Percentiles rank a stretch among this genome's conserved stretches.
These are phyloP conservation scores for Amphibalanus amphitrite DNA, from an alignment of 1,140 invertebrate species.

Conservation along the genomic window DNA sequence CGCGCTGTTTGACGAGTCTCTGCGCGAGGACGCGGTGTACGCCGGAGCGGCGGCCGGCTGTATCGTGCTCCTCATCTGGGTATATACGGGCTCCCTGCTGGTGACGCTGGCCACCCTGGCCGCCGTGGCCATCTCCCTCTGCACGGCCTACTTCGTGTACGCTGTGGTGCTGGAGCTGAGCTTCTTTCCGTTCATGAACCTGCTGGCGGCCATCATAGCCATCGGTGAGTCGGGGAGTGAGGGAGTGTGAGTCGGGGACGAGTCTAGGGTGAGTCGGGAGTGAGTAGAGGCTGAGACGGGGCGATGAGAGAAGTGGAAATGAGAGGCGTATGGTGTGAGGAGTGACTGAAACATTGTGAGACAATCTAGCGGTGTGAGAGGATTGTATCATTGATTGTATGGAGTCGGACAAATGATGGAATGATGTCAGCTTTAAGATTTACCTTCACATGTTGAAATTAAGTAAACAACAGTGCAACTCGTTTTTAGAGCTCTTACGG, in stretches of 20 bases:
- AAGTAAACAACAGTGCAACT: too few relatives aligned
- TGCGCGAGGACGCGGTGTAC: slow-evolving; percentile 62
- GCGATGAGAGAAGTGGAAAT: too few relatives aligned
- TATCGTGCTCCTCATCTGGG: slow-evolving; percentile 67
- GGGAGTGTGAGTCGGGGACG: slow-evolving; percentile 1
- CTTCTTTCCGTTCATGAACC: slow-evolving; percentile 30
- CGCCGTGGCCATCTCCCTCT: slow-evolving; percentile 65
- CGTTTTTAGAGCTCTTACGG: too few relatives aligned
- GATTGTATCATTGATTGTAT: too few relatives aligned
- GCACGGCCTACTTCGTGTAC: slow-evolving; percentile 84
- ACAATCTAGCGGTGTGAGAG: too few relatives aligned
- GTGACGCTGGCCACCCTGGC: slow-evolving; percentile 68
- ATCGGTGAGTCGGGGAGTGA: slow-evolving; percentile 6
- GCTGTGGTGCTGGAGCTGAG: slow-evolving; percentile 61
- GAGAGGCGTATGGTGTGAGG: too few relatives aligned
- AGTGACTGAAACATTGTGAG: too few relatives aligned
- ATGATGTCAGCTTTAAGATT: too few relatives aligned
- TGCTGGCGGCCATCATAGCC: too few relatives aligned
- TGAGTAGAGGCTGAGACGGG: too few relatives aligned
- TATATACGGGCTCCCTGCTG: slow-evolving; percentile 72
- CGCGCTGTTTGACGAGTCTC: slow-evolving; percentile 61
- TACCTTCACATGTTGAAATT: too few relatives aligned
- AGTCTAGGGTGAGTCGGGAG: not conserved
- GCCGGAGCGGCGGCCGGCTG: slow-evolving; percentile 54
- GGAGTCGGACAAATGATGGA: too few relatives aligned